Base-by-base conservation (phyloP, 2,797 vertebrate species). In the Moxostoma hubbsi region DNA sequence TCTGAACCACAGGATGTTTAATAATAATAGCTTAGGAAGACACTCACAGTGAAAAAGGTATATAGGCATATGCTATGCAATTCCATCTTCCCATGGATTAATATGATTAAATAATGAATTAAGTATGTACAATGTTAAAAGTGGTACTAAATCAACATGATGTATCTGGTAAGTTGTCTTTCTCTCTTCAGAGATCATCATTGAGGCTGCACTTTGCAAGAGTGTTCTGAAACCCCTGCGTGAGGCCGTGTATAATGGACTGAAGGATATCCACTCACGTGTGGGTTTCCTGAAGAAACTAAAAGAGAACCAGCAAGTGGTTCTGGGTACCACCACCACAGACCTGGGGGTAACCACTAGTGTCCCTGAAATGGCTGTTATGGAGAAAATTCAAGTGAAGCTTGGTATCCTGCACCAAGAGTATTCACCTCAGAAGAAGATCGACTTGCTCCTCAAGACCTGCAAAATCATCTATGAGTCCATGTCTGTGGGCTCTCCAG, bases 401-500 rank as follows among this genome's bases (percentile, higher is more conserved):
- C 93, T 99, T 46, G 83, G 86, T n/a, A 91, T 83, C 61, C 94
- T 99, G 88, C 95, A 98, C 86, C 93, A 94, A 86, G 93, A 97
- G 72, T 99, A 99, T 83, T 99, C 98, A 0, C 97, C 98, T 0
- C 96, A 98, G 89, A 98, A 95, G 86, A 99, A 98, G 91, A 97
- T 98, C n/a, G 87, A 96, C 81, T 90, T 94, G 84, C 92, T 99
- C 81, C 93, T 99, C 16, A 99, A 99, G 88, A 91, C 96, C 77
- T 99, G 98, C 93, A 99, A 98, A 85, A 93, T 98, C 84, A 99
- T 99, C 90, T 99, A 99, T 0, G 96, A 99, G 79, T 97, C 95
- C 79, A 99, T 99, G 97, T 91, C 97, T 12, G 91, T 96, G 9
- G 96, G 97, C 90, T 92, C 88, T 59, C 93, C 96, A 93, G 97